Conservation (phyloP, 2,888 invertebrate genomes). For the Athalia circularis region DNA sequence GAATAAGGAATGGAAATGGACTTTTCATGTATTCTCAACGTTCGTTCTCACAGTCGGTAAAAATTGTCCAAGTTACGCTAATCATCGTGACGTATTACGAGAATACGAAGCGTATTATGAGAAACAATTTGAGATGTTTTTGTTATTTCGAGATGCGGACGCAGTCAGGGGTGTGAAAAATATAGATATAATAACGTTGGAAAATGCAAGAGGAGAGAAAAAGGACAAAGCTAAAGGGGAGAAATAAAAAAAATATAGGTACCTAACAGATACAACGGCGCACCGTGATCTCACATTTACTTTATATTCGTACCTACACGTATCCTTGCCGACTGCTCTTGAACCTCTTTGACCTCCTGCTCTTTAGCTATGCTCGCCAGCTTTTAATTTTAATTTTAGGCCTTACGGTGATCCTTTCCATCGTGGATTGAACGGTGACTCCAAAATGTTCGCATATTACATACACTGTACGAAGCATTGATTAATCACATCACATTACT, state of each 20-base stretch:
- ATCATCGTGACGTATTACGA: no score
- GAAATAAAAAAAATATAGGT: no score
- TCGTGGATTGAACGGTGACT: constrained; percentile 40
- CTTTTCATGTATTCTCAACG: no score
- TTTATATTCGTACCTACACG: constrained; percentile 1
- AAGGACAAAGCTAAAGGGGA: no score
- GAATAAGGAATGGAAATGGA: no score
- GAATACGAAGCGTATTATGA: no score
- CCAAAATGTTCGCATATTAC: constrained; percentile 10
- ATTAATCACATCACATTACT: constrained; percentile 13
- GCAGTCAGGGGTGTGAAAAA: no score
- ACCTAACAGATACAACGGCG: no score
- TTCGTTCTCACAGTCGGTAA: not conserved
- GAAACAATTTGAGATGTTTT: no score
- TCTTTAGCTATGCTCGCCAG: constrained; percentile 42
- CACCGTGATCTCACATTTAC: not conserved
- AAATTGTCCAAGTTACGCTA: not conserved
- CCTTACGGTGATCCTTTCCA: constrained; percentile 45
- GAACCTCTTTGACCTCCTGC: constrained; percentile 45
- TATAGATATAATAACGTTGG: no score
- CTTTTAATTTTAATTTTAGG: constrained; percentile 46
- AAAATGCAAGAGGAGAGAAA: no score
- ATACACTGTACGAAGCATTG: constrained; percentile 3
- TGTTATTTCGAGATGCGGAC: no score
- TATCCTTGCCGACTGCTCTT: constrained; percentile 28